Evolutionary conservation across 1,140 invertebrate species (phyloP).

Genomic region (Theocolax elegans): DNA sequence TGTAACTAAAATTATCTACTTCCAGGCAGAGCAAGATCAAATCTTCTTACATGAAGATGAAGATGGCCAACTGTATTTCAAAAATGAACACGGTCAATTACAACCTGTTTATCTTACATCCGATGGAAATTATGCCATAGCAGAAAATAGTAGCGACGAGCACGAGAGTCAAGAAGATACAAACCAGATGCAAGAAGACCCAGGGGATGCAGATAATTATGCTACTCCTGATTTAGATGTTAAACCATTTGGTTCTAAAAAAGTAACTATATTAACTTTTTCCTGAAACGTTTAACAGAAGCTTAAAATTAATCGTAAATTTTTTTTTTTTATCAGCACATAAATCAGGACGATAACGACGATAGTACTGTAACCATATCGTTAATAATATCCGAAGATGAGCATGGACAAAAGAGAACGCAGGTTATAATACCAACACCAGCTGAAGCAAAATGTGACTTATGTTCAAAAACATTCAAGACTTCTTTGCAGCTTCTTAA

Average conservation of each 20-base stretch:
- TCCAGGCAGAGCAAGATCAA: conserved; percentile 54
- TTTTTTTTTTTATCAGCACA: not conserved
- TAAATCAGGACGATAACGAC: conserved; percentile 58
- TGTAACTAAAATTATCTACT: conserved; percentile 10
- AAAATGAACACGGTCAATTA: conserved; percentile 60
- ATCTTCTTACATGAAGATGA: conserved; percentile 65
- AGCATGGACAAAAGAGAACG: conserved; percentile 64
- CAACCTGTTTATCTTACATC: conserved; percentile 64
- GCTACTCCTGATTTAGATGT: conserved; percentile 54
- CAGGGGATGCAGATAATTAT: conserved; percentile 50
- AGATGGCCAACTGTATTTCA: conserved; percentile 64
- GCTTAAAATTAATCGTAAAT: not conserved
- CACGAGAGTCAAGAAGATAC: conserved; percentile 52
- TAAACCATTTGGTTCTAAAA: conserved; percentile 46
- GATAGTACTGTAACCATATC: conserved; percentile 66
- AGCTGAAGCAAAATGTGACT: conserved; percentile 60
- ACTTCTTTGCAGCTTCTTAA: conserved; percentile 62
- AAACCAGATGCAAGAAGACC: conserved; percentile 45
- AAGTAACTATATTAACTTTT: conserved; percentile 44
- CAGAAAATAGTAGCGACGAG: conserved; percentile 53
- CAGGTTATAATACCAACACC: conserved; percentile 67
- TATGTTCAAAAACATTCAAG: conserved; percentile 64
- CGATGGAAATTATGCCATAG: conserved; percentile 65
- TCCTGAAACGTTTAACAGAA: not conserved
- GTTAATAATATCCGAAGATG: conserved; percentile 65